Base-by-base conservation (phyloP, 2,888 invertebrate species). In the Dynastes tityus region DNA sequence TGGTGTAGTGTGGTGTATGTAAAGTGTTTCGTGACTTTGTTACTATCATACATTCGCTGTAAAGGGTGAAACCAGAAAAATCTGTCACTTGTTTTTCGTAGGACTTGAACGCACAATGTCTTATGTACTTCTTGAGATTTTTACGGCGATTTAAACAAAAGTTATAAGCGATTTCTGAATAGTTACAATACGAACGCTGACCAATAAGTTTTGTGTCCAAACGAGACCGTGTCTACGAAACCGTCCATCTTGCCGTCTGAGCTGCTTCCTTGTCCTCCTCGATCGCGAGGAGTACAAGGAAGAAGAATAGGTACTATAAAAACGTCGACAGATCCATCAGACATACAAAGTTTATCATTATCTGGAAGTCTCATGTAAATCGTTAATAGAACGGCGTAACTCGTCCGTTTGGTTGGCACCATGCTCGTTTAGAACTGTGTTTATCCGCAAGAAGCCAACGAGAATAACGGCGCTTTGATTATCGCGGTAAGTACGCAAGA, bases 401-500 rank as follows among this genome's bases (percentile, higher is more conserved):
- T 89, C 85, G 88, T 85, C 84, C 87, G 86, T 87, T 88, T 87
- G 87, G 85, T 86, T 84, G 85, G 85, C 85, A 87, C 85, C 85
- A 85, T 87, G 86, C 87, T 86, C 87, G 86, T 87, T 87, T 88
- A 87, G 86, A 84, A 83, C 83, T 88, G 85, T 87, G 85, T 87
- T 89, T 91, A 87, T 91, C 90, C 89, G 84, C 92, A 93, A 93
- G 92, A 92, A 83, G 90, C 91, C 82, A 94, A 94, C 85, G 94
- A 95, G 86, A 94, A 94, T 87, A 95, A 95, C 88, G 91, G 93
- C 86, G 93, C 92, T 85, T 92, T 92, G 83, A 90, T 92, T 84
- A 91, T 91, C 83, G 94, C 94, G 89, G 95, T 95, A 90, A 94
- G 94, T 93, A 88, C 84, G 53, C 77, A 63, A 16, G 16, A 45